Evolutionary conservation across 2,888 invertebrate genomes (phyloP).

Genomic region (Caradrina kadenii): DNA sequence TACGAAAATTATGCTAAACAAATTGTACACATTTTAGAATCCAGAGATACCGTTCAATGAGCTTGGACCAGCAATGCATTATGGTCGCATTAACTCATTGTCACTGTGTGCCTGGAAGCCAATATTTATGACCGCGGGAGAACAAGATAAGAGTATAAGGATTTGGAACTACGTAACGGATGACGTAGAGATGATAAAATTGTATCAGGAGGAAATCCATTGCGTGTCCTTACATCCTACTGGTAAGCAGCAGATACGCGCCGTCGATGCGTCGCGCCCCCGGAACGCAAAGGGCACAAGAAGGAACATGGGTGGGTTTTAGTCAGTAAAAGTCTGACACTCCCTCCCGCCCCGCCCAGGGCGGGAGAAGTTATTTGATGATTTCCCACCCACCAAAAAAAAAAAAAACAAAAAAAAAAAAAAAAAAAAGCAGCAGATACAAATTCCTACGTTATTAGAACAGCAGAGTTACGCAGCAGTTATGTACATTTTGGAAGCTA

Average conservation of each 20-base stretch:
- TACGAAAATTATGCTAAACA: too few species aligned
- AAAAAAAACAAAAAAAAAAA: too few species aligned
- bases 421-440: slow-evolving; percentile 25
- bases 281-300: too few species aligned
- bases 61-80: slow-evolving; percentile 94
- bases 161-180: slow-evolving; percentile 98
- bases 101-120: slow-evolving; percentile 97
- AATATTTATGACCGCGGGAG: slow-evolving; percentile 95
- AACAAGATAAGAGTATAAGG: slow-evolving; percentile 95
- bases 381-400: too few species aligned
- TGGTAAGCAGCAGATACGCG: slow-evolving; percentile 67
- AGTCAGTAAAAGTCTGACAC: too few species aligned
- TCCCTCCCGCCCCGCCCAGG: too few species aligned
- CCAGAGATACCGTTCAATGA: slow-evolving; percentile 92
- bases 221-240: slow-evolving; percentile 94
- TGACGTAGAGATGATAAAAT: slow-evolving; percentile 94
- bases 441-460: background rate
- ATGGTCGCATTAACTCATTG: slow-evolving; percentile 94
- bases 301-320: too few species aligned
- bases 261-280: too few species aligned
- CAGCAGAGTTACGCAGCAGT: background rate
- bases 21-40: slow-evolving; percentile 74
- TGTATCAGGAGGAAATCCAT: slow-evolving; percentile 95
- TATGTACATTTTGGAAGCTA: background rate
- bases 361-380: too few species aligned